Percentiles rank a stretch among this genome's conserved stretches.
phyloP scores from a whole-genome alignment of 2,888 invertebrate genomes.

The Ochropacha duplaris region DNA sequence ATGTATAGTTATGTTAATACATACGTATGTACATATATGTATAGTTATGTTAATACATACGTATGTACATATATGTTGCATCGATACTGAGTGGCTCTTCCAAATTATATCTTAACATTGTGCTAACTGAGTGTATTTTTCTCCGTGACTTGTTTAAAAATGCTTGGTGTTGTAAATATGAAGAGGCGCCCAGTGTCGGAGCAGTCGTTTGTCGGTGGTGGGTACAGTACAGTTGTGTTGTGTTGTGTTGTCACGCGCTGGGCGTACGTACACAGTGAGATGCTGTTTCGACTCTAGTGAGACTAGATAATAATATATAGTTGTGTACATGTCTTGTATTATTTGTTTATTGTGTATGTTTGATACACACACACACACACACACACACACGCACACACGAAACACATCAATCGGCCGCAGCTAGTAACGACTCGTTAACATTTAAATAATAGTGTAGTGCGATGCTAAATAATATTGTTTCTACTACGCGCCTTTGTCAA shows the following conservation, averaged over 20 bases:
- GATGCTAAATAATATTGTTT: too few species aligned
- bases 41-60: not conserved
- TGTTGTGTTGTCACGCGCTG: constrained; percentile 15
- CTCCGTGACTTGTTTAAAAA: not conserved
- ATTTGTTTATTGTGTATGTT: constrained; percentile 12
- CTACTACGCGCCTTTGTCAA: too few species aligned
- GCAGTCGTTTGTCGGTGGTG: not conserved
- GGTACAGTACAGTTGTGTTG: not conserved
- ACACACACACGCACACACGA: too few species aligned
- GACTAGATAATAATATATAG: constrained; percentile 38
- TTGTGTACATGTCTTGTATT: constrained; percentile 29
- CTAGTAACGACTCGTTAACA: too few species aligned
- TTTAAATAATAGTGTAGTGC: too few species aligned
- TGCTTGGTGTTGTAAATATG: not conserved
- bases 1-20: not conserved
- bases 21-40: not conserved
- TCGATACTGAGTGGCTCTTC: not conserved
- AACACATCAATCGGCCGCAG: too few species aligned
- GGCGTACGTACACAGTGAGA: constrained; percentile 47
- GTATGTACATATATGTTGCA: not conserved
- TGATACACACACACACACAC: constrained; percentile 3
- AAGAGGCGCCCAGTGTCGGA: not conserved
- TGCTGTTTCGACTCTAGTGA: constrained; percentile 56
- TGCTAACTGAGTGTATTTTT: not conserved
- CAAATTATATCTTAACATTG: not conserved